phyloP scores from a whole-genome alignment of 2,888 invertebrate genomes.

The Scaptomyza parva region DNA sequence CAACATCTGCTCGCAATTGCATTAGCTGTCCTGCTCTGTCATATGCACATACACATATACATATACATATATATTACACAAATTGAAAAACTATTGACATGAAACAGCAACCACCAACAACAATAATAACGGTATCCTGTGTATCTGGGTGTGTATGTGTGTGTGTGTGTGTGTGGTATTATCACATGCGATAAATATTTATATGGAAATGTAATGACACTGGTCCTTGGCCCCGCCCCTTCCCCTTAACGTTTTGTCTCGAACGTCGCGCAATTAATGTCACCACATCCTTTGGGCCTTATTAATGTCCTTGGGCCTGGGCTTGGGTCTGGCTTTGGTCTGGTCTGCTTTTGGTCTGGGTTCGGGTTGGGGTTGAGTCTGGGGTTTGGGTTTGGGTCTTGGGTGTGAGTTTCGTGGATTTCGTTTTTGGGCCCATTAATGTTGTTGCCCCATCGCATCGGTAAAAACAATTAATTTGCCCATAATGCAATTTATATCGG shows the following conservation, averaged over 20 bases:
- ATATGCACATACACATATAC: too few species aligned
- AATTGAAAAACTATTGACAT: conserved; percentile 80
- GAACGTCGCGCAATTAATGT: conserved; percentile 77
- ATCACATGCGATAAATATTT: conserved; percentile 81
- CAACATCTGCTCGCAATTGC: conserved; percentile 67
- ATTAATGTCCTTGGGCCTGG: conserved; percentile 73
- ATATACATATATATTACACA: conserved; percentile 58
- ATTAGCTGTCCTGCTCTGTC: conserved; percentile 24
- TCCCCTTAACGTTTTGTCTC: conserved; percentile 17
- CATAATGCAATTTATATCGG: conserved; percentile 81
- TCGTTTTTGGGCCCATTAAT: conserved; percentile 72
- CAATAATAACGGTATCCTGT: conserved; percentile 5
- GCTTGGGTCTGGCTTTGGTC: conserved; percentile 45
- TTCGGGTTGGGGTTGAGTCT: conserved; percentile 40
- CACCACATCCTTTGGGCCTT: conserved; percentile 81
- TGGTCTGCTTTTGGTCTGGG: conserved; percentile 2
- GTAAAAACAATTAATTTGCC: conserved; percentile 79
- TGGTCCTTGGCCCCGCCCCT: conserved; percentile 5
- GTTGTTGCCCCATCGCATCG: conserved; percentile 58
- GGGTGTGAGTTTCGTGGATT: too few species aligned
- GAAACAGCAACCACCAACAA: not conserved
- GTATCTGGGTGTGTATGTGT: not conserved
- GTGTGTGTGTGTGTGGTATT: conserved; percentile 50
- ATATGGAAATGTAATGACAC: conserved; percentile 80
- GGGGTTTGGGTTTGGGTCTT: not conserved